Percentiles rank a stretch among this genome's conserved stretches.
Evolutionary conservation across 2,797 vertebrate species (phyloP).

Genomic region (Poecilia velifera): DNA sequence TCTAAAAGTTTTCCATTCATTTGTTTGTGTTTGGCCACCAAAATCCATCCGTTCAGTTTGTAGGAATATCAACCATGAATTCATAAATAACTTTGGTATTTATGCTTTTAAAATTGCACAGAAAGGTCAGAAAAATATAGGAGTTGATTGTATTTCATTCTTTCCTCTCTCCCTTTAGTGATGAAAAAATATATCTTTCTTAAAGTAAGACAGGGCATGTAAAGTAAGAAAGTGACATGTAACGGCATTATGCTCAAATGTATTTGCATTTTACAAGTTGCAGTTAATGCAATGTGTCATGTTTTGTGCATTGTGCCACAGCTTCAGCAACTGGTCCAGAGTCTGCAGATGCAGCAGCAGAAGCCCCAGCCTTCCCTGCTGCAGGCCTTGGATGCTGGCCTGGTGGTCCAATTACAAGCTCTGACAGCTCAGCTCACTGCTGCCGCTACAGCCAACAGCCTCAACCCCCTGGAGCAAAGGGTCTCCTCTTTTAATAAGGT

Average conservation of each 20-base stretch:
- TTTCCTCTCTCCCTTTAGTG: background rate
- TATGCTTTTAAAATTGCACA: background rate
- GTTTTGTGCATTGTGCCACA: slow-evolving; percentile 50
- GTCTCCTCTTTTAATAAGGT: slow-evolving; percentile 99
- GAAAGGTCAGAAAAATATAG: background rate
- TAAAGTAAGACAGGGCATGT: background rate
- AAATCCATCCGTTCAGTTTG: background rate
- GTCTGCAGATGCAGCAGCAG: slow-evolving; percentile 97
- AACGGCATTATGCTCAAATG: background rate
- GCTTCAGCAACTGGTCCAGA: slow-evolving; percentile 98
- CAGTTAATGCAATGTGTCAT: background rate
- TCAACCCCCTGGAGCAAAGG: slow-evolving; percentile 94
- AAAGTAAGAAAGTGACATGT: background rate
- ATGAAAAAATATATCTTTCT: background rate
- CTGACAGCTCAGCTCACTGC: slow-evolving; percentile 97
- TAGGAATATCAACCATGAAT: background rate
- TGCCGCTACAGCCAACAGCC: slow-evolving; percentile 88
- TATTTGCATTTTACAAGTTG: background rate
- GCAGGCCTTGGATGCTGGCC: slow-evolving; percentile 95
- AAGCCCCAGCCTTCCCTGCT: slow-evolving; percentile 97
- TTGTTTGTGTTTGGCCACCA: background rate
- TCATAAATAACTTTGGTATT: background rate
- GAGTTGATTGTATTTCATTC: background rate
- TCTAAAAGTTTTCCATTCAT: background rate
- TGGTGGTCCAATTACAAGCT: slow-evolving; percentile 97